phyloP scores from a whole-genome alignment of 2,113 vertebrate species.

The Vicugna pacos region DNA sequence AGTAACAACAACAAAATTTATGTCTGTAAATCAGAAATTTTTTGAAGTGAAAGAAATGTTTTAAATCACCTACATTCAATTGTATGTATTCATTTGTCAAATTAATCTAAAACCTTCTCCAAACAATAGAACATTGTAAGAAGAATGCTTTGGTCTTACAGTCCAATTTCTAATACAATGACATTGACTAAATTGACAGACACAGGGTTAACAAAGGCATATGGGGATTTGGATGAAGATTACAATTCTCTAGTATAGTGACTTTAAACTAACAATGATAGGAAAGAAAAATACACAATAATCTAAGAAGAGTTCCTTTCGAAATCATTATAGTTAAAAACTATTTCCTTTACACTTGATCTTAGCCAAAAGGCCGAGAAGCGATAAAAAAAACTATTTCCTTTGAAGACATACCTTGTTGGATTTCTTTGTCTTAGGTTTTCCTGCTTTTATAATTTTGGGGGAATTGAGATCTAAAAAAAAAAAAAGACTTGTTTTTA shows the following conservation, averaged over 20 bases:
- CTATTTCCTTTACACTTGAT: background rate
- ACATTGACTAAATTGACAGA: background rate
- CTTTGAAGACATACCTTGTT: conserved; percentile 91
- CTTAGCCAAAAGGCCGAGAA: too few species aligned
- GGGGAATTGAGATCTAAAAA: conserved; percentile 90
- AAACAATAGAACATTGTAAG: conserved; percentile 13
- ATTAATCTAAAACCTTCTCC: conserved; percentile 46
- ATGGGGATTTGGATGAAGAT: background rate
- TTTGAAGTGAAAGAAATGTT: background rate
- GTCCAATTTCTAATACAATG: background rate
- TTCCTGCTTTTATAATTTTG: conserved; percentile 91
- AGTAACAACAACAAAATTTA: conserved; percentile 47
- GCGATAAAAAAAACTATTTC: background rate
- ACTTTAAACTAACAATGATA: conserved; percentile 21
- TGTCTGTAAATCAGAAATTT: conserved; percentile 44
- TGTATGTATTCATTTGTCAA: conserved; percentile 33
- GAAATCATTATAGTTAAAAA: conserved; percentile 39
- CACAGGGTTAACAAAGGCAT: background rate
- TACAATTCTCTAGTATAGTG: conserved; percentile 20
- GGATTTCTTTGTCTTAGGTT: conserved; percentile 91
- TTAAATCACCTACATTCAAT: conserved; percentile 50
- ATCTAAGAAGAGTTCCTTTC: background rate
- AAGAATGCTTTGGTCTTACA: background rate
- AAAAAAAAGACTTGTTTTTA: conserved; percentile 60
- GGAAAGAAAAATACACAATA: conserved; percentile 47